Conservation (phyloP, 2,113 vertebrate genomes). For the Chaenocephalus aceratus region DNA sequence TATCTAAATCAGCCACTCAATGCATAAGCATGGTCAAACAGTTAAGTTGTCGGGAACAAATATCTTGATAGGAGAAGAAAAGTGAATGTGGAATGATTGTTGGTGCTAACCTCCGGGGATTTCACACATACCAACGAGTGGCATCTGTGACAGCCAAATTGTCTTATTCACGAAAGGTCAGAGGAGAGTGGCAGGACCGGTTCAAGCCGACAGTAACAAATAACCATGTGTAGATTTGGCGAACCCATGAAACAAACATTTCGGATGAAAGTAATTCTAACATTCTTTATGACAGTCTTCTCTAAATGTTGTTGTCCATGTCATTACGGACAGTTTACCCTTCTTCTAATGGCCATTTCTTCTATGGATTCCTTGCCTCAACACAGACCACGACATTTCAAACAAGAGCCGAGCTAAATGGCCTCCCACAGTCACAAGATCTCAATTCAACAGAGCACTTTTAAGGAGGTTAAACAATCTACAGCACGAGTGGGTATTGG, state of each 20-base stretch:
- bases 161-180: not conserved
- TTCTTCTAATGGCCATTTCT: not conserved
- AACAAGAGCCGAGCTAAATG: not conserved
- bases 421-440: not conserved
- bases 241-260: not conserved
- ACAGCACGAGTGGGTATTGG: not conserved
- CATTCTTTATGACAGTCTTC: not conserved
- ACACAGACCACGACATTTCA: not conserved
- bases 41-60: not conserved
- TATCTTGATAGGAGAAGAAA: not conserved
- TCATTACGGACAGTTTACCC: not conserved
- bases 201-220: not conserved
- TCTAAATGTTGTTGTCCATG: not conserved
- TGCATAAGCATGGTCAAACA: not conserved
- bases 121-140: not conserved
- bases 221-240: not conserved
- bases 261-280: not conserved
- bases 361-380: not conserved
- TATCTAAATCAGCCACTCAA: not conserved
- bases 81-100: conserved; percentile 19
- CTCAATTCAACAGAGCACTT: not conserved
- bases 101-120: not conserved
- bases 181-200: not conserved
- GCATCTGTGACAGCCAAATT: not conserved
- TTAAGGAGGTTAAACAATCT: not conserved